A percentile compares a stretch with the other conserved stretches of the same genome.
These are phyloP conservation scores for Nephila pilipes DNA, from an alignment of 1,140 invertebrate genomes.

Conservation along the genomic window DNA sequence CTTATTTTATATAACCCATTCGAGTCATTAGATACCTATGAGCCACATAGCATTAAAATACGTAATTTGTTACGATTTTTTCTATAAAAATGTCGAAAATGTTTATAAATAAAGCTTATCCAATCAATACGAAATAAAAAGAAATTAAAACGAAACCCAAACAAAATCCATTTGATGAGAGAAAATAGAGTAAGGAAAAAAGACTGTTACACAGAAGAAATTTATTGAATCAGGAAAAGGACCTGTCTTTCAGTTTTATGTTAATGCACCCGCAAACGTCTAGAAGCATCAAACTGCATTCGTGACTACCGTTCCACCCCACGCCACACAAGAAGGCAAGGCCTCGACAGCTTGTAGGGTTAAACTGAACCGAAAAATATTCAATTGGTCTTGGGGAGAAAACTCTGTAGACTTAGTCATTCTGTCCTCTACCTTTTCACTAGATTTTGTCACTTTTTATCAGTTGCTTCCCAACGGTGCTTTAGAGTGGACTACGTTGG, in stretches of 20 bases:
- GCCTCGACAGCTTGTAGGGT: background rate
- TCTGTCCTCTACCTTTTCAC: background rate
- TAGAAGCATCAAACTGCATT: conserved; percentile 37
- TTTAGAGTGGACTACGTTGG: background rate
- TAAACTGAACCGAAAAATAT: conserved; percentile 32
- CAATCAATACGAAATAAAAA: background rate
- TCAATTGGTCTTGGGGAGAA: conserved; percentile 53
- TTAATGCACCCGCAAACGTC: background rate
- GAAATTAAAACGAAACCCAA: background rate
- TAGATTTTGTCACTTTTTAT: conserved; percentile 49
- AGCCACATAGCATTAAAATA: too few species aligned
- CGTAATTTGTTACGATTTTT: too few species aligned
- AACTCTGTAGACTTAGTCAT: conserved; percentile 23
- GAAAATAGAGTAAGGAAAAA: too few species aligned
- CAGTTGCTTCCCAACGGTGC: background rate
- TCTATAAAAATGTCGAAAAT: too few species aligned
- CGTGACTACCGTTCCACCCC: conserved; percentile 12
- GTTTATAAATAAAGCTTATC: too few species aligned
- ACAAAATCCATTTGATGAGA: too few species aligned
- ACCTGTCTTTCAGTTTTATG: conserved; percentile 29
- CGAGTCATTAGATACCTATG: too few species aligned
- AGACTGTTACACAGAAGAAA: too few species aligned
- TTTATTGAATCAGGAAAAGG: conserved; percentile 19
- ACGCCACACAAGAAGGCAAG: background rate
- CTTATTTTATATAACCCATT: too few species aligned